Conservation (phyloP, 2,888 invertebrate genomes). For the Callimorpha dominula region DNA sequence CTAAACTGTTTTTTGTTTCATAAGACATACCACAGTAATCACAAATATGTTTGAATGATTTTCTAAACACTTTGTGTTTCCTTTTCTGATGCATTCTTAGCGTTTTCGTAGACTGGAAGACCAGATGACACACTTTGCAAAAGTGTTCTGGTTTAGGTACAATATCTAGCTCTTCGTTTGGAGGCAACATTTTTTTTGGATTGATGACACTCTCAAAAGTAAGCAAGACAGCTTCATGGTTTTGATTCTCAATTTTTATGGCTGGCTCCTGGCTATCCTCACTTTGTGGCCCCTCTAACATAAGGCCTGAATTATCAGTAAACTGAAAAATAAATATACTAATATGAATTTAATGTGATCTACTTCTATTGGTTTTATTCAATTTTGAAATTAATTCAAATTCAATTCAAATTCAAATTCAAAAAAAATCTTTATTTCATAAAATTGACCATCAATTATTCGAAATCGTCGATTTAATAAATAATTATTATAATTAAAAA, state of each 20-base stretch:
- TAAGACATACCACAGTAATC: slow-evolving; percentile 79
- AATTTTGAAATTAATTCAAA: background rate
- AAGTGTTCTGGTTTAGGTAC: slow-evolving; percentile 46
- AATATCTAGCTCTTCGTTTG: background rate
- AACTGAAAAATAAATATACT: slow-evolving; percentile 64
- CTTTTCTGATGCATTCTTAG: slow-evolving; percentile 75
- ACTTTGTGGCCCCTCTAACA: slow-evolving; percentile 62
- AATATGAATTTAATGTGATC: background rate
- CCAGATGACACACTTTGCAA: slow-evolving; percentile 79
- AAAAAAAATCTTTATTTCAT: too few species aligned
- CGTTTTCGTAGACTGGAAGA: slow-evolving; percentile 74
- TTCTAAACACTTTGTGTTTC: slow-evolving; percentile 72
- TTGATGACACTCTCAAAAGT: slow-evolving; percentile 76
- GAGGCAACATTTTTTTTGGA: slow-evolving; percentile 48
- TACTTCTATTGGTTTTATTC: background rate
- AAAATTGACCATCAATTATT: too few species aligned
- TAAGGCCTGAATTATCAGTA: slow-evolving; percentile 61
- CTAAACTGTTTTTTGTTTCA: slow-evolving; percentile 76
- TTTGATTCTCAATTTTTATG: slow-evolving; percentile 71
- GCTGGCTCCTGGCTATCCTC: slow-evolving; percentile 70
- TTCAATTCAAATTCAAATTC: too few species aligned
- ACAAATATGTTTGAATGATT: slow-evolving; percentile 72
- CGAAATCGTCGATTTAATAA: too few species aligned
- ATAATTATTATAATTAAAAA: too few species aligned
- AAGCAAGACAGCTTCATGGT: slow-evolving; percentile 69